These are phyloP conservation scores for Aethina tumida DNA, from an alignment of 1,140 invertebrate species.

Conservation along the genomic window DNA sequence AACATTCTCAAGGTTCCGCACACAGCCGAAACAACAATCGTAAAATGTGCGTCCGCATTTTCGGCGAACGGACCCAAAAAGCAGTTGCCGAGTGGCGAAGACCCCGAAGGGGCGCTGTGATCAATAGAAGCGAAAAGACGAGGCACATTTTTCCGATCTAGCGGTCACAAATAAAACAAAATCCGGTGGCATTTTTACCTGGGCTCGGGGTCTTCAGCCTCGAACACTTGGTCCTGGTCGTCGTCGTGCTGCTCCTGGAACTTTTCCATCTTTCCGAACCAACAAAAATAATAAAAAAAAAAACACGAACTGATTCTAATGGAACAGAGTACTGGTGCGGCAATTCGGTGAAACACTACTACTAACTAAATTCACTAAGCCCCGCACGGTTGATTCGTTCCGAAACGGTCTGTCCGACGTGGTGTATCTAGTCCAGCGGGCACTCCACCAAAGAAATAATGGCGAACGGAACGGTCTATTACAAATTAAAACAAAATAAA, in stretches of 20 bases:
- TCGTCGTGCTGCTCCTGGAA: slow-evolving; percentile 28
- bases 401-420: slow-evolving; percentile 3
- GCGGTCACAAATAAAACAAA: too few species aligned
- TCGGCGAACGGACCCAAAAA: too few species aligned
- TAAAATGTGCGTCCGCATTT: too few species aligned
- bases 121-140: too few species aligned
- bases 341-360: neutral
- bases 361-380: slow-evolving; percentile 7
- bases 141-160: too few species aligned
- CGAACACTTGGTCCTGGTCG: slow-evolving; percentile 29
- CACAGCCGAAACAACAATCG: too few species aligned
- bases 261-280: slow-evolving; percentile 24
- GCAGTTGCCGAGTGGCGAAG: too few species aligned
- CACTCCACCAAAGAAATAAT: slow-evolving; percentile 11
- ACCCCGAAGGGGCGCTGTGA: too few species aligned
- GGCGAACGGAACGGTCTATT: slow-evolving; percentile 10
- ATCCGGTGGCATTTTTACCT: too few species aligned
- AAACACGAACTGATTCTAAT: too few species aligned
- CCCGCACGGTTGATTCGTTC: slow-evolving; percentile 26
- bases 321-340: too few species aligned
- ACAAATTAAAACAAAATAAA: slow-evolving; percentile 10
- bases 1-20: too few species aligned
- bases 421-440: neutral
- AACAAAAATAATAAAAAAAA: slow-evolving; percentile 4
- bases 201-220: slow-evolving; percentile 27